Evolutionary conservation across 2,888 invertebrate genomes (phyloP).

Genomic region (Lasioglossum malachurum): DNA sequence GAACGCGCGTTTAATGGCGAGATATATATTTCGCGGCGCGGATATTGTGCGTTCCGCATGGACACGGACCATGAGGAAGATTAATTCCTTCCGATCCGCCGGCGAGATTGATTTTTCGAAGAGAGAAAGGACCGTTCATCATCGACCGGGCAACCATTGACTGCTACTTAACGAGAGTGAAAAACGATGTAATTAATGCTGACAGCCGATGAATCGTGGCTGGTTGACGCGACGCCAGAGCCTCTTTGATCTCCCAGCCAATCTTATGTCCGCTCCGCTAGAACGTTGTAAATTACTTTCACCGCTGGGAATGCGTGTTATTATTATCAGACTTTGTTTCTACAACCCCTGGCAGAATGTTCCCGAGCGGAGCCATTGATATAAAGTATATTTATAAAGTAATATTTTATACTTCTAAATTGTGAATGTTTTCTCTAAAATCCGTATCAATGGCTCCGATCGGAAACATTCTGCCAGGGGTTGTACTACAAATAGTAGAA

Average conservation of each 20-base stretch:
- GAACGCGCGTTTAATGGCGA: constrained; percentile 37
- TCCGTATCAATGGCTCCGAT: no score
- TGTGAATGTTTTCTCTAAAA: no score
- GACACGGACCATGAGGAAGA: constrained; percentile 27
- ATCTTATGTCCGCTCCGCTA: neutral
- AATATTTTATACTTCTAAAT: no score
- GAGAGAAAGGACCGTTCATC: constrained; percentile 44
- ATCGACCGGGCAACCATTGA: constrained; percentile 33
- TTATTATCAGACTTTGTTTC: no score
- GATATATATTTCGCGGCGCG: constrained; percentile 32
- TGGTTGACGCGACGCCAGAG: neutral
- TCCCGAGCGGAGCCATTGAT: no score
- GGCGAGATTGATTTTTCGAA: constrained; percentile 53
- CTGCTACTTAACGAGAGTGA: constrained; percentile 47
- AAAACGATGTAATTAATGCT: constrained; percentile 54
- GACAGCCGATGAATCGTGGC: constrained; percentile 46
- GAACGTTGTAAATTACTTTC: neutral
- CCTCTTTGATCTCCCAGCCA: constrained; percentile 1
- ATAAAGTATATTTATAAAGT: no score
- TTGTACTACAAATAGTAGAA: no score
- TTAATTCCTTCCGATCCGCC: constrained; percentile 49
- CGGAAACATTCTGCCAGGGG: no score
- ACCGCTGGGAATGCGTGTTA: no score
- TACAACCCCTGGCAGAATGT: no score
- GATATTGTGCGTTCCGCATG: constrained; percentile 40